phyloP scores from a whole-genome alignment of 2,888 invertebrate genomes.

The Ctena decussata region DNA sequence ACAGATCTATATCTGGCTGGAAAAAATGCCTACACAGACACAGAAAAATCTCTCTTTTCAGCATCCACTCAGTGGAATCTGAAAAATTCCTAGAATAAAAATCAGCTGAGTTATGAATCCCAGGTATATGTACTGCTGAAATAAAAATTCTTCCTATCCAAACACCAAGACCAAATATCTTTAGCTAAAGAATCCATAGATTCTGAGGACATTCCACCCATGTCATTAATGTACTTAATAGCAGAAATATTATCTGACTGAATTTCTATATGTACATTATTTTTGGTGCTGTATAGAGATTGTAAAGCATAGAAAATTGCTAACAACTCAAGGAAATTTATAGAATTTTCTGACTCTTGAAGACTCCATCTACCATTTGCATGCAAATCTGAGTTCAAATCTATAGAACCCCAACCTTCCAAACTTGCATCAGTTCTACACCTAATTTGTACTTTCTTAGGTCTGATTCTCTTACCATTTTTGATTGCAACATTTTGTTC shows the following conservation, averaged over 20 bases:
- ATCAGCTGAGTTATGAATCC: conserved; percentile 42
- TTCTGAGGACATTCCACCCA: conserved; percentile 38
- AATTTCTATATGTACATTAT: conserved; percentile 13
- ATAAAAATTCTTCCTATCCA: conserved; percentile 33
- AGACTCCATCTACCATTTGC: conserved; percentile 39
- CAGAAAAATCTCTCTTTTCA: conserved; percentile 37
- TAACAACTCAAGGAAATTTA: too few relatives aligned
- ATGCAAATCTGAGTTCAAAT: neutral
- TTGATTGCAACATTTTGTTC: conserved; percentile 6
- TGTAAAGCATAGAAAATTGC: conserved; percentile 32
- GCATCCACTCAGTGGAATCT: conserved; percentile 56
- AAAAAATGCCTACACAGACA: conserved; percentile 40
- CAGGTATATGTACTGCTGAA: conserved; percentile 28
- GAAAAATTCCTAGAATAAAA: conserved; percentile 52
- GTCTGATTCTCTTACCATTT: conserved; percentile 40
- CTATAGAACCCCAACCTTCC: conserved; percentile 25
- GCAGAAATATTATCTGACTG: conserved; percentile 34
- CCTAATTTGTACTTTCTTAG: neutral
- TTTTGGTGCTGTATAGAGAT: conserved; percentile 33
- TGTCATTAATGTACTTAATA: conserved; percentile 29
- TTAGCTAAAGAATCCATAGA: conserved; percentile 24
- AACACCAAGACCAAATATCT: conserved; percentile 45
- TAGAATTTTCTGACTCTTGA: conserved; percentile 16
- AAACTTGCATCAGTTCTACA: conserved; percentile 43
- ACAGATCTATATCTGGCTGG: conserved; percentile 54